phyloP scores from a whole-genome alignment of 1,140 invertebrate genomes.

The Hermetia illucens region DNA sequence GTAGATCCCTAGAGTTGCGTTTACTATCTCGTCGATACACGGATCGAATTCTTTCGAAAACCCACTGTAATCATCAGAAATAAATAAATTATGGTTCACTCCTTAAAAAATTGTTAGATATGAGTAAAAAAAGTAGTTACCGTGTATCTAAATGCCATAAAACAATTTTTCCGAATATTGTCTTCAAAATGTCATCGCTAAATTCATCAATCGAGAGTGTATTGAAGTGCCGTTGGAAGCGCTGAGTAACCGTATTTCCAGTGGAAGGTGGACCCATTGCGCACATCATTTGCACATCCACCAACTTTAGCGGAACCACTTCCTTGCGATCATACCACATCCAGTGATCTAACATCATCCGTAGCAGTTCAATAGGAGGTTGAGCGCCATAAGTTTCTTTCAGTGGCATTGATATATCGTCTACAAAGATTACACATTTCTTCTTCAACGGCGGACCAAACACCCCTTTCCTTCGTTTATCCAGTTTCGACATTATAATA shows the following conservation, averaged over 20 bases:
- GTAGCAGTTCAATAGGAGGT: conserved; percentile 78
- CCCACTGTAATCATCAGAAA: conserved; percentile 42
- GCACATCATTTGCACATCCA: conserved; percentile 78
- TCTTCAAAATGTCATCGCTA: conserved; percentile 64
- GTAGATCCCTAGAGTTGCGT: conserved; percentile 75
- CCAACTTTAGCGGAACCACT: conserved; percentile 64
- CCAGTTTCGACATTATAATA: conserved; percentile 89
- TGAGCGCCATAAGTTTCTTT: conserved; percentile 80
- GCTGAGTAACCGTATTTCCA: conserved; percentile 66
- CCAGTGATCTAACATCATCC: conserved; percentile 81
- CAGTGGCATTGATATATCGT: conserved; percentile 87
- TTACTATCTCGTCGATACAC: conserved; percentile 77
- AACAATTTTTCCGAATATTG: conserved; percentile 83
- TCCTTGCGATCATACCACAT: conserved; percentile 91
- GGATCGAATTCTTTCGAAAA: conserved; percentile 94
- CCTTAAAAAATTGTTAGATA: conserved; percentile 3
- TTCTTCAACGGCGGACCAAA: conserved; percentile 85
- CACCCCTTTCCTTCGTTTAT: conserved; percentile 87
- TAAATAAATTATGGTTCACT: conserved; percentile 3
- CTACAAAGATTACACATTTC: conserved; percentile 80
- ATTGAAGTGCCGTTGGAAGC: conserved; percentile 85
- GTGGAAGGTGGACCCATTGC: conserved; percentile 78
- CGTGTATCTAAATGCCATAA: conserved; percentile 87
- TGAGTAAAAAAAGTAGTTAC: conserved; percentile 27
- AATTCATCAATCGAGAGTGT: conserved; percentile 84